Percentiles rank a stretch among this genome's conserved stretches.
These are phyloP conservation scores for Syngnathus typhle DNA, from an alignment of 2,113 vertebrate species.

Conservation along the genomic window DNA sequence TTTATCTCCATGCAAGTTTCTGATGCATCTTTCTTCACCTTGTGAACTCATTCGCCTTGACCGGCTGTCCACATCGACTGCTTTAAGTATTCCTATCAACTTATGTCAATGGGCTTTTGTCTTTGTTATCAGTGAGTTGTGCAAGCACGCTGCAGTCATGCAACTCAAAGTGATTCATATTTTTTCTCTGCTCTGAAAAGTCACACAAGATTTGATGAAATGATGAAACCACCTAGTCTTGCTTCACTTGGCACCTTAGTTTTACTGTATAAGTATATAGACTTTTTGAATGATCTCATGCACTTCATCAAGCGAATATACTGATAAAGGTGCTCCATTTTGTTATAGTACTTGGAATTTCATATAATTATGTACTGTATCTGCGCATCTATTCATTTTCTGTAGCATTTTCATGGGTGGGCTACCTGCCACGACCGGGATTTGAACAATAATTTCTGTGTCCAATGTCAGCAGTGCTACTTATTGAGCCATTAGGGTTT, in stretches of 20 bases:
- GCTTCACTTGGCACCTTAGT: not conserved
- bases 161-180: not conserved
- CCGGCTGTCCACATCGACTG: conserved; percentile 27
- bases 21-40: conserved; percentile 30
- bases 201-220: conserved; percentile 1
- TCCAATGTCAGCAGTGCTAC: no score
- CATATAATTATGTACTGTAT: not conserved
- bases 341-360: not conserved
- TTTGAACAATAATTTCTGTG: no score
- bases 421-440: no score
- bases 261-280: not conserved
- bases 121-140: not conserved
- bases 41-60: conserved; percentile 50
- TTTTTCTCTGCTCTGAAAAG: not conserved
- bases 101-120: conserved; percentile 16
- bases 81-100: no score
- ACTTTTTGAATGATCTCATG: not conserved
- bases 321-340: not conserved
- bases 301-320: not conserved
- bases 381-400: not conserved
- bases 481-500: no score
- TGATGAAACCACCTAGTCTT: not conserved
- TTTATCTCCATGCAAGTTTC: conserved; percentile 35
- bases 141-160: conserved; percentile 1
- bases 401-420: not conserved